Base-by-base conservation (phyloP, 2,113 vertebrate genomes). In the Sialia sialis region DNA sequence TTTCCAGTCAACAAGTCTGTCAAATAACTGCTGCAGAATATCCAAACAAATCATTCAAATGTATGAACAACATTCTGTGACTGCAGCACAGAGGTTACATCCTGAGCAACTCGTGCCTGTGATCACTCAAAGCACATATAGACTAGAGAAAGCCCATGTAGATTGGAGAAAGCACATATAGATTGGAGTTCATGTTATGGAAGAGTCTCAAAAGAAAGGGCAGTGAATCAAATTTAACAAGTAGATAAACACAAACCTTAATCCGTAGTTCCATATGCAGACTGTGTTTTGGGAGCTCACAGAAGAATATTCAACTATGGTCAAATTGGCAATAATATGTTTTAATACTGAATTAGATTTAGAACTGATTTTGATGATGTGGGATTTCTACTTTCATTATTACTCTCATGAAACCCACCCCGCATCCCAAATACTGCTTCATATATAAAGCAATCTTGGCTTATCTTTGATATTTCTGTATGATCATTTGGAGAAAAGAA, bases 81-180 rank as follows among this genome's bases (percentile, higher is more conserved):
- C 23, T 84, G 30, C 6, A 11, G 46, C 43, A 73, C 43, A 16
- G 25, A 78, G n/a, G 21, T 32, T 29, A 51, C n/a, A 16, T 13
- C 30, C 30, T n/a, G 29, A 90, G 19, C 36, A 74, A 9, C 17
- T 27, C 36, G 4, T 4, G 59, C 36, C 2, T 38, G 39, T 21
- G 76, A 63, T 46, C 34, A 51, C 21, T 36, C 2, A 0, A 64
- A 64, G 39, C 23, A 62, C 19, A 30, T 20, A 16, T 1, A 39
- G 30, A 49, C 60, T 56, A 16, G 51, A 78, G 17, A n/a, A n/a
- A n/a, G n/a, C n/a, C n/a, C n/a, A n/a, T n/a, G n/a, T n/a, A n/a
- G n/a, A n/a, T n/a, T n/a, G n/a, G n/a, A n/a, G n/a, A 0, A 64
- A 64, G 39, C 23, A 62, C 19, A 30, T 20, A 16, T 1, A 39